Evolutionary conservation across 2,797 vertebrate genomes (phyloP).

Genomic region (Chaetophractus vellerosus): DNA sequence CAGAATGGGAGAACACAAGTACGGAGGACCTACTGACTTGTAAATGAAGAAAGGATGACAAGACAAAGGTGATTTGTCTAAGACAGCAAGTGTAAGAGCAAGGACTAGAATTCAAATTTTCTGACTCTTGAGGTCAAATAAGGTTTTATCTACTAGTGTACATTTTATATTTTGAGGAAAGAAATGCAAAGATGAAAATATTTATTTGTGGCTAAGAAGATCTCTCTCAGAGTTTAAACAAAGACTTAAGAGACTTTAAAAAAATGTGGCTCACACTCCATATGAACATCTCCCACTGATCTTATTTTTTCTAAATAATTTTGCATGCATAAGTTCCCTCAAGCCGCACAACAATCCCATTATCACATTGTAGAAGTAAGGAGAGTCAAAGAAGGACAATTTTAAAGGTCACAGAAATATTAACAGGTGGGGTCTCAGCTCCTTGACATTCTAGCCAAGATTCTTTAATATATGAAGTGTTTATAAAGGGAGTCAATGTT

Average conservation of each 20-base stretch:
- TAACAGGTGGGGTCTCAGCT: not conserved
- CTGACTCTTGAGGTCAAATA: not conserved
- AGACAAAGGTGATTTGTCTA: not conserved
- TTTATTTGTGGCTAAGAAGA: not conserved
- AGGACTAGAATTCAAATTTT: not conserved
- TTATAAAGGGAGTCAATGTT: not conserved
- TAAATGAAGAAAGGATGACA: not conserved
- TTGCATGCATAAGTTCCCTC: not conserved
- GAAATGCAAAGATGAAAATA: not conserved
- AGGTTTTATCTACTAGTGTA: not conserved
- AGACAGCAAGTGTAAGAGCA: not conserved
- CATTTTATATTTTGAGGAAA: not conserved
- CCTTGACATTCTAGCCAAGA: not conserved
- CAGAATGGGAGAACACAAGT: not conserved
- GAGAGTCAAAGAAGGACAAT: not conserved
- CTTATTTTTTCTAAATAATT: slow-evolving; percentile 4
- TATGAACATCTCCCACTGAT: not conserved
- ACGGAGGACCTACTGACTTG: not conserved
- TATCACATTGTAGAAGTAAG: not conserved
- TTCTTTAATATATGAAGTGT: not conserved
- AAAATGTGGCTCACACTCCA: not conserved
- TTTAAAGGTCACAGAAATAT: slow-evolving; percentile 21
- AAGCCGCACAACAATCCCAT: not conserved
- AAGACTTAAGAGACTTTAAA: not conserved
- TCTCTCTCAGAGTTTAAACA: not conserved